Evolutionary conservation across 2,113 vertebrate genomes (phyloP).

Genomic region (Campylomormyrus tamandua): DNA sequence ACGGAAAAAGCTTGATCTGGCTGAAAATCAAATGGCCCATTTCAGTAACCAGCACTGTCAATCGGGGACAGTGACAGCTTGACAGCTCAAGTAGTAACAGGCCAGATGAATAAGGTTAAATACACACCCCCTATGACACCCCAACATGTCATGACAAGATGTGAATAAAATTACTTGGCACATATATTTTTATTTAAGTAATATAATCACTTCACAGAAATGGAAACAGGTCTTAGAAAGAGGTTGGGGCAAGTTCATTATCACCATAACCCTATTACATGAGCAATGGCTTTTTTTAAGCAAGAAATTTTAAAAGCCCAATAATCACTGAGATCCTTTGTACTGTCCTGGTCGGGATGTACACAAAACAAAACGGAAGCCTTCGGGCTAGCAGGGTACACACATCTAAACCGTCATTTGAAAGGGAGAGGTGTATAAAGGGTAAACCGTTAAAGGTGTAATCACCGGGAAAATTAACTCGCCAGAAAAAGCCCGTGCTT

Average conservation of each 20-base stretch:
- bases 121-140: neutral
- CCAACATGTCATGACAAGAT: constrained; percentile 4
- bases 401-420: neutral
- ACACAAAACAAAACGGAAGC: neutral
- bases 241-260: neutral
- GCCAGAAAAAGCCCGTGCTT: neutral
- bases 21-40: neutral
- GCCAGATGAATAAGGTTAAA: neutral
- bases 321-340: neutral
- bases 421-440: neutral
- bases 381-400: neutral
- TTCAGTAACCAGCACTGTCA: neutral
- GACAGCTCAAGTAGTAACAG: neutral
- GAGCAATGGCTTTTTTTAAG: neutral
- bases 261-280: neutral
- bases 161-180: neutral
- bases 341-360: neutral
- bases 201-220: neutral
- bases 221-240: neutral
- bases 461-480: neutral
- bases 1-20: neutral
- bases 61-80: neutral
- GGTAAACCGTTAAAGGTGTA: neutral
- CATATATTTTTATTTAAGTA: neutral
- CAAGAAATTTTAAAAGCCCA: neutral